These are phyloP conservation scores for Drosophila aff. DNA, from an alignment of 1,140 invertebrate genomes.

Conservation along the genomic window DNA sequence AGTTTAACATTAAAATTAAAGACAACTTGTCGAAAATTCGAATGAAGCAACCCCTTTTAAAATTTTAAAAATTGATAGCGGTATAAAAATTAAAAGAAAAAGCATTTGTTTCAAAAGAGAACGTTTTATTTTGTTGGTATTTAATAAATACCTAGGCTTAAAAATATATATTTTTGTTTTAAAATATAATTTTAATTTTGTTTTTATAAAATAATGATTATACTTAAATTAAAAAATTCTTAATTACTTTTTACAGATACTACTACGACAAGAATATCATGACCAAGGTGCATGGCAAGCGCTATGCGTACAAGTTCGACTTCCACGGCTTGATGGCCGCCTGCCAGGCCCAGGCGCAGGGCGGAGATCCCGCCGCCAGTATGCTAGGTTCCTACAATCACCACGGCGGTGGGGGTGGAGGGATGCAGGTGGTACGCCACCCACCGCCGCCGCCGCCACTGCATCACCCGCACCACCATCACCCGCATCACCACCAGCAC, in stretches of 20 bases:
- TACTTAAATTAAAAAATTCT: neutral
- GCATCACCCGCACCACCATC: constrained; percentile 52
- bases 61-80: too few relatives aligned
- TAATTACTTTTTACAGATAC: constrained; percentile 89
- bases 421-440: constrained; percentile 42
- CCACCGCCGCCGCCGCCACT: constrained; percentile 42
- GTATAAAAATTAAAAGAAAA: too few relatives aligned
- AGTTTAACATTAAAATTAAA: too few relatives aligned
- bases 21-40: too few relatives aligned
- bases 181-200: neutral
- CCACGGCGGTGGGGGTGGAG: constrained; percentile 47
- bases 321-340: constrained; percentile 94
- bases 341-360: constrained; percentile 91
- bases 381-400: constrained; percentile 80
- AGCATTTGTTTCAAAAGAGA: neutral
- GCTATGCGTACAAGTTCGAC: constrained; percentile 97
- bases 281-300: constrained; percentile 96
- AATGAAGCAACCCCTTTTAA: too few relatives aligned
- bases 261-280: constrained; percentile 99
- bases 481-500: constrained; percentile 64
- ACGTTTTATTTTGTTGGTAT: neutral
- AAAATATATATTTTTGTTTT: neutral
- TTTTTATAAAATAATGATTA: neutral
- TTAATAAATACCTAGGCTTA: neutral
- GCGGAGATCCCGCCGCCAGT: constrained; percentile 74